phyloP scores from a whole-genome alignment of 2,797 vertebrate species.

The Ibycter americanus region DNA sequence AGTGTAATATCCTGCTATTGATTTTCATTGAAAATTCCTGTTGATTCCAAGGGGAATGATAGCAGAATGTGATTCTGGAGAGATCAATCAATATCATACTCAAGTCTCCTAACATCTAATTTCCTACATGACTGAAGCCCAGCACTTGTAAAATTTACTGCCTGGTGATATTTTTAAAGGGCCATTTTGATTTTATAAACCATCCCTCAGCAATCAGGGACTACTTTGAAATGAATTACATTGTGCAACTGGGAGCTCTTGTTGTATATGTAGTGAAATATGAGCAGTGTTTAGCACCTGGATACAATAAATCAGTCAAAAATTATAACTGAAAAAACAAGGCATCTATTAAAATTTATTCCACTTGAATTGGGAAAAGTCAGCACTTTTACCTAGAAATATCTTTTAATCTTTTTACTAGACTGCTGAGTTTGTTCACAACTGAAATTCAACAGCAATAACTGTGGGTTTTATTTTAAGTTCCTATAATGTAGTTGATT shows the following conservation, averaged over 20 bases:
- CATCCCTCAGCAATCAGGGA: background rate
- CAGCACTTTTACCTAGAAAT: background rate
- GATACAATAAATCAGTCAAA: background rate
- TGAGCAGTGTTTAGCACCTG: background rate
- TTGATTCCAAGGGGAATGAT: background rate
- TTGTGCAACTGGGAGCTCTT: background rate
- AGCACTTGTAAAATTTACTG: background rate
- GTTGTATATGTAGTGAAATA: background rate
- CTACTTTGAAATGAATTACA: background rate
- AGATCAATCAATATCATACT: background rate
- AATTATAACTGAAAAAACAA: background rate
- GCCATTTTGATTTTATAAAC: slow-evolving; percentile 18
- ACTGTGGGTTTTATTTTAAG: background rate
- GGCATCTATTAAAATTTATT: background rate
- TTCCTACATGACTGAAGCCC: background rate
- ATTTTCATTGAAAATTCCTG: background rate
- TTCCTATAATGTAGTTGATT: background rate
- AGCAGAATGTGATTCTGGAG: background rate
- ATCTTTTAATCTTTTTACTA: background rate
- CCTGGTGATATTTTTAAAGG: slow-evolving; percentile 1
- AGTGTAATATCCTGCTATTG: background rate
- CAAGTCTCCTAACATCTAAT: background rate
- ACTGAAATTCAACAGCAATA: background rate
- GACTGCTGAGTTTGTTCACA: background rate
- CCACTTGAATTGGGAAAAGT: background rate